phyloP scores from a whole-genome alignment of 2,113 vertebrate species.

The Apodemus speciosus region DNA sequence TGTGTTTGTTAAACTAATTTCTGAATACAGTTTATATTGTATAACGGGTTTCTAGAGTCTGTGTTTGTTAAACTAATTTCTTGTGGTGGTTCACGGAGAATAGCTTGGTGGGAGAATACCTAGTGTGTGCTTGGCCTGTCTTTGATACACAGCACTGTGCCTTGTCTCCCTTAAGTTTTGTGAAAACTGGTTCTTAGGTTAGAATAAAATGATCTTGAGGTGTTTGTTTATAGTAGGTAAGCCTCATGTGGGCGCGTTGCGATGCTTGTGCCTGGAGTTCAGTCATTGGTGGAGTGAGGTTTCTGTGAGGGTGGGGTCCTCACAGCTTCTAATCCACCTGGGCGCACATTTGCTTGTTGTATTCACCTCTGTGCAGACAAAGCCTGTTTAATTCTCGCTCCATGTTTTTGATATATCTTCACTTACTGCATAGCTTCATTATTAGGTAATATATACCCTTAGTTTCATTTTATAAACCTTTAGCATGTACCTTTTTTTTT shows the following conservation, averaged over 20 bases:
- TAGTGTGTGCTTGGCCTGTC: too few species aligned
- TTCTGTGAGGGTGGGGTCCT: background rate
- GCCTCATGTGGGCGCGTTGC: background rate
- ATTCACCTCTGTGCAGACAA: slow-evolving; percentile 23
- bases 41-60: background rate
- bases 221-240: background rate
- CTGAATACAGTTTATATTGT: background rate
- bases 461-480: background rate
- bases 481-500: background rate
- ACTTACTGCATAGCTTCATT: background rate
- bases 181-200: background rate
- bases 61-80: background rate
- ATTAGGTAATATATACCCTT: background rate
- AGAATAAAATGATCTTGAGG: slow-evolving; percentile 1
- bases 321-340: background rate
- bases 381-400: background rate
- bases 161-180: background rate
- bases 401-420: background rate
- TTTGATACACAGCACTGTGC: background rate
- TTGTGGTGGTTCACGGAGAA: background rate
- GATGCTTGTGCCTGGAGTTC: background rate
- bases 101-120: background rate
- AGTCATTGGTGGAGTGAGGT: background rate
- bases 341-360: background rate
- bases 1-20: background rate